Base-by-base conservation (phyloP, 2,797 vertebrate genomes). In the Typhlichthys eigenmanni region DNA sequence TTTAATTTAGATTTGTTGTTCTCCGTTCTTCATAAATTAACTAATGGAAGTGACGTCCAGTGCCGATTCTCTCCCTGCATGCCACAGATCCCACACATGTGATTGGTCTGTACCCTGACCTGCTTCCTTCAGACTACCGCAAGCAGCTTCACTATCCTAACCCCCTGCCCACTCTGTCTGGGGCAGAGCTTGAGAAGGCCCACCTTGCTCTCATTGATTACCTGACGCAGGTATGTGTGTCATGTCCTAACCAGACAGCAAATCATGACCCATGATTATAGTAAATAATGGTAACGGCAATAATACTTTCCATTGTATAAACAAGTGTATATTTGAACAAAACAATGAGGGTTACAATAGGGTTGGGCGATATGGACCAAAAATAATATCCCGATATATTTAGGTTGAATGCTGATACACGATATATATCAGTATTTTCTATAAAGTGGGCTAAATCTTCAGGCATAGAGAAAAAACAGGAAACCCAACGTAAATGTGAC, bases 171-270 rank as follows among this genome's bases (percentile, higher is more conserved):
- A 73, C 89, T 0, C 91, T 99, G 32, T 97, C 96, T 0, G 95
- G 94, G 55, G 95, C 94, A 3, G 98, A 99, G 74, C 83, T 99
- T 86, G 97, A 99, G 85, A 98, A 95, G 84, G 97, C 96, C 57
- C 96, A 98, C 59, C 91, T 98, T n/a, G 97, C 97, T 53, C 95
- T 99, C n/a, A 99, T 99, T 55, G 97, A 99, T 89, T 99, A 99
- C 88, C 87, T 99, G 81, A 98, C 97, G 1, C 97, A 98, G 94
- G 98, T 91, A 8, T 48, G 43, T 48, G 29, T 47, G 9, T 50
- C 52, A 17, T 2, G 17, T 52, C 13, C 6, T 46, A 5, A 12
- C 11, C 4, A 47, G 29, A n/a, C 4, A 5, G 4, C 13, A 0
- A 13, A 4, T 45, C 13, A 50, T 9, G 12, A 9, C 9, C 2